phyloP scores from a whole-genome alignment of 1,140 invertebrate species.

The Arctopsyche grandis region DNA sequence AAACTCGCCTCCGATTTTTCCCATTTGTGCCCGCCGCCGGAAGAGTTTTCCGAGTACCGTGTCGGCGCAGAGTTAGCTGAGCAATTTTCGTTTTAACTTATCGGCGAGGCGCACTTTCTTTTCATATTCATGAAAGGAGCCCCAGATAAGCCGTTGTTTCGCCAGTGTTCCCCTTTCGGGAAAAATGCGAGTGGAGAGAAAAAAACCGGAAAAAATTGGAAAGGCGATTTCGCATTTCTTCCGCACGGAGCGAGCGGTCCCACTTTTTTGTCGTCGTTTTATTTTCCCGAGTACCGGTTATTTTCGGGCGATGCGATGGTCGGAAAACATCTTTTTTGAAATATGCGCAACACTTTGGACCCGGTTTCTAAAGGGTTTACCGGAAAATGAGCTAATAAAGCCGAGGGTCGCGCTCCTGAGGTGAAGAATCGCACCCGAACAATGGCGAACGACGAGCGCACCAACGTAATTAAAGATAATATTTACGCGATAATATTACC shows the following conservation, averaged over 20 bases:
- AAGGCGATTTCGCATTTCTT: constrained; percentile 21
- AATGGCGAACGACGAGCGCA: not conserved
- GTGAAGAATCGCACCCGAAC: not conserved
- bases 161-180: not conserved
- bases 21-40: not conserved
- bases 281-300: not conserved
- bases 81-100: constrained; percentile 45
- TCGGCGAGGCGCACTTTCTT: constrained; percentile 25
- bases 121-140: constrained; percentile 42
- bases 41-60: constrained; percentile 12
- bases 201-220: not conserved
- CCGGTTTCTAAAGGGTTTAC: not conserved
- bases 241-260: no score
- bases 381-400: constrained; percentile 11
- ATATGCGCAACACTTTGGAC: not conserved
- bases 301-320: no score
- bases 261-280: not conserved
- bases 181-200: not conserved
- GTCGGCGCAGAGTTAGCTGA: constrained; percentile 1
- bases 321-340: not conserved
- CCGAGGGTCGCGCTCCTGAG: not conserved
- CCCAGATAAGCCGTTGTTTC: constrained; percentile 39
- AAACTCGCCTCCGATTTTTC: not conserved
- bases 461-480: not conserved
- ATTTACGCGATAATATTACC: not conserved